Evolutionary conservation across 2,797 vertebrate species (phyloP).

Genomic region (Anolis apletophallus): DNA sequence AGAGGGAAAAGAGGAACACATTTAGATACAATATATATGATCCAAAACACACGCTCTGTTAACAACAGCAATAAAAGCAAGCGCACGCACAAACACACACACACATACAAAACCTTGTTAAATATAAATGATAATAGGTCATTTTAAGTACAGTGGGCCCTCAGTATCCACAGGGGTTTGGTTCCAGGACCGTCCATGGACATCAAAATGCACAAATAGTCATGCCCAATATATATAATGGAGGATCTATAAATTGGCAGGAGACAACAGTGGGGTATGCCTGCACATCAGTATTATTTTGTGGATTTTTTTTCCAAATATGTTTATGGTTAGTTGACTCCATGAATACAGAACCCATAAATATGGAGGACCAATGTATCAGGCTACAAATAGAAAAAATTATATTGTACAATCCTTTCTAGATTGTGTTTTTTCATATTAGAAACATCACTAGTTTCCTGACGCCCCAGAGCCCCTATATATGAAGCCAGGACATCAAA

Average conservation of each 20-base stretch:
- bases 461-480: no score
- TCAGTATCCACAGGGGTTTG: no score
- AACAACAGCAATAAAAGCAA: constrained; percentile 15
- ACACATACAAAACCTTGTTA: neutral
- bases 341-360: no score
- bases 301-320: no score
- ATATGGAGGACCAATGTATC: neutral
- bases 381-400: neutral
- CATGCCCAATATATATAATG: no score
- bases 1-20: constrained; percentile 53
- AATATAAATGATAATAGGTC: neutral
- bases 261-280: no score
- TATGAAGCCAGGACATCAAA: neutral
- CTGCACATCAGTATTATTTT: no score
- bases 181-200: no score
- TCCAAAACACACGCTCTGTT: neutral
- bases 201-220: no score
- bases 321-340: no score
- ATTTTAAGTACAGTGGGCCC: neutral
- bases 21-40: constrained; percentile 50
- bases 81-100: no score
- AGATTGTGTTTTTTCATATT: neutral
- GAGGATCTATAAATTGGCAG: no score
- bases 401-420: neutral
- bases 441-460: neutral